These are phyloP conservation scores for Potorous gilbertii DNA, from an alignment of 2,797 vertebrate genomes.

Conservation along the genomic window DNA sequence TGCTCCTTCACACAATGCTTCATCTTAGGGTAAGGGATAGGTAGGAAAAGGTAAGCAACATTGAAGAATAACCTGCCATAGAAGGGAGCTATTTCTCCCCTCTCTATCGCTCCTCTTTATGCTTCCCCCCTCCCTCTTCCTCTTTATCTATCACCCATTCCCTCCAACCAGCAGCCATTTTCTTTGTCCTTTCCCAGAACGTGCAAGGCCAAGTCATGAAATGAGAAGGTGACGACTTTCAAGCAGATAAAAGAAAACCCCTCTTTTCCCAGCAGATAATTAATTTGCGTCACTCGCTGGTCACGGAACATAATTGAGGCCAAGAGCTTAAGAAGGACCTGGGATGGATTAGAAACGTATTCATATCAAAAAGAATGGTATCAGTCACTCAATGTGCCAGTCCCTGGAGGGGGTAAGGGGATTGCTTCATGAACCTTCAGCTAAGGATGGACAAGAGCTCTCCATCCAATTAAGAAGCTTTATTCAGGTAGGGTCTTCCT, in stretches of 20 bases:
- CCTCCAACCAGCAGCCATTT: conserved; percentile 44
- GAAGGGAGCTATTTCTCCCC: neutral
- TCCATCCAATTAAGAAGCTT: conserved; percentile 15
- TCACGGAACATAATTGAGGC: conserved; percentile 68
- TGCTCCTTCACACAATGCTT: neutral
- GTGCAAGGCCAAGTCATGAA: conserved; percentile 58
- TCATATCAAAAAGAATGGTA: neutral
- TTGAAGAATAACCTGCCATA: neutral
- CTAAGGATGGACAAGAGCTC: conserved; percentile 16
- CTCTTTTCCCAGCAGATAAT: conserved; percentile 67
- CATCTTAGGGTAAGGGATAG: neutral
- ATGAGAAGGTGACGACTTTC: conserved; percentile 79
- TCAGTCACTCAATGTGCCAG: neutral
- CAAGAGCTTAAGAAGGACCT: conserved; percentile 71
- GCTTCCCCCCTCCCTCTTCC: neutral
- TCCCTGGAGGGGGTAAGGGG: conserved; percentile 48
- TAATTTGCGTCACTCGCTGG: conserved; percentile 74
- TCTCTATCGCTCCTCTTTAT: neutral
- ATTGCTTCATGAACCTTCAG: conserved; percentile 9
- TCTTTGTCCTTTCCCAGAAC: conserved; percentile 67
- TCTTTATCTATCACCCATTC: conserved; percentile 5
- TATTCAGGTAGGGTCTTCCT: neutral
- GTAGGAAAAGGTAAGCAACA: neutral
- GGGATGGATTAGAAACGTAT: conserved; percentile 65
- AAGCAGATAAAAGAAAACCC: conserved; percentile 62